Base-by-base conservation (phyloP, 2,797 vertebrate genomes). In the Sorex maritimensis region DNA sequence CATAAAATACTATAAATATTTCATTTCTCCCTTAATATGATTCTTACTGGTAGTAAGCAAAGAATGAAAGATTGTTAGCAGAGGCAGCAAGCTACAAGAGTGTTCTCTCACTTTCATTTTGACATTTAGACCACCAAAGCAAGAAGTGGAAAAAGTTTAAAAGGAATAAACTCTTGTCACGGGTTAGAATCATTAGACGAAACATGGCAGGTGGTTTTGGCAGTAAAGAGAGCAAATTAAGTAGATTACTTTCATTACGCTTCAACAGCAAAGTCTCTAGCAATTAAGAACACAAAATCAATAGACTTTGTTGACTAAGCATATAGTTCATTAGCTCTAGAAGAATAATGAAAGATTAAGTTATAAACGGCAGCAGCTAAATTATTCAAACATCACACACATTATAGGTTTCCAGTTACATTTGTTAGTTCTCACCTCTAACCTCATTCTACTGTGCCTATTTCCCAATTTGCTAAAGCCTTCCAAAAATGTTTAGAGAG, bases 281-380 rank as follows among this genome's bases (percentile, higher is more conserved):
- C 41, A 77, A 80, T 77, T 75, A 82, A 78, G 44, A 74, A 81
- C 82, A 61, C 73, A 86, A 83, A 95, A 88, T 58, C 23, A 74
- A 83, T 8, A 78, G 41, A 41, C 69, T 94, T 78, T 77, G 12
- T 41, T 92, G 17, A 73, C n/a, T 55, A 88, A 92, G 49, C 49
- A 19, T 46, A 82, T 11, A 34, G 44, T 23, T 87, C 19, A 86
- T 44, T 30, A 38, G 81, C 26, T 88, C 80, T 52, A 74, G 38
- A 24, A 83, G 77, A 74, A 55, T 30, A 79, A 81, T 17, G 38
- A 68, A 85, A 26, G 26, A 85, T 95, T 83, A 78, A 93, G 80
- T n/a, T 52, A 8, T 15, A 6, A 78, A 77, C 28, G 12, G 65
- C 0, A 63, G 55, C 38, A 79, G 24, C n/a, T 78, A 24, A 24